Base-by-base conservation (phyloP, 1,140 invertebrate genomes). In the Schlechtendalia chinensis region DNA sequence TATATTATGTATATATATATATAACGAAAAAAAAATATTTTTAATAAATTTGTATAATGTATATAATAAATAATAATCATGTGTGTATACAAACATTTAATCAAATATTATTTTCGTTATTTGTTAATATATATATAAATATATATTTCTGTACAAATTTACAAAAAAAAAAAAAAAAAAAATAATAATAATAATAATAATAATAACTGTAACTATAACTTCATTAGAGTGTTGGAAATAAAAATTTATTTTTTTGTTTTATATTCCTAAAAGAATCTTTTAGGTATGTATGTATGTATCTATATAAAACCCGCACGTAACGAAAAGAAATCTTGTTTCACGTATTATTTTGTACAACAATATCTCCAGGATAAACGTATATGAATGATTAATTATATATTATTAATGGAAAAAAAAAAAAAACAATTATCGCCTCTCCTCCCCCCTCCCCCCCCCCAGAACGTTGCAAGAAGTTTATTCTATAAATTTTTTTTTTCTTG, bases 71-170 rank as follows among this genome's bases (percentile, higher is more conserved):
- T 32, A 19, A 45, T 19, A 16, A 14, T 53, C 8, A 12, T 53
- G 11, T 2, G 2, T 53, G 10, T 53, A 54, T 54, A n/a, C 6
- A n/a, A 39, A 39, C 19, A 8, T 67, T 12, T 39, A 67, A 67
- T 39, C n/a, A 39, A 67, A 22, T 50, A 50, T 69, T 69, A 39
- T 50, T 69, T 47, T 47, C 50, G 56, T 50, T 4, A 39, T 39
- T 8, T 39, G 32, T 39, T 39, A 4, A 39, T 39, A 8, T 39
- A 39, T 4, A 39, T 39, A 72, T 47, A 32, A 17, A 29, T 54
- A 72, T 72, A 58, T 75, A 75, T 4, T n/a, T 58, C 54, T 75
- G 72, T 75, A 75, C 72, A 75, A 56, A 29, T 75, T 75, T 75
- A 75, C 72, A 75, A 54, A 53, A 69, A 45, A 47, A 39, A 39